Evolutionary conservation across 2,888 invertebrate species (phyloP).

Genomic region (Capitulum mitella): DNA sequence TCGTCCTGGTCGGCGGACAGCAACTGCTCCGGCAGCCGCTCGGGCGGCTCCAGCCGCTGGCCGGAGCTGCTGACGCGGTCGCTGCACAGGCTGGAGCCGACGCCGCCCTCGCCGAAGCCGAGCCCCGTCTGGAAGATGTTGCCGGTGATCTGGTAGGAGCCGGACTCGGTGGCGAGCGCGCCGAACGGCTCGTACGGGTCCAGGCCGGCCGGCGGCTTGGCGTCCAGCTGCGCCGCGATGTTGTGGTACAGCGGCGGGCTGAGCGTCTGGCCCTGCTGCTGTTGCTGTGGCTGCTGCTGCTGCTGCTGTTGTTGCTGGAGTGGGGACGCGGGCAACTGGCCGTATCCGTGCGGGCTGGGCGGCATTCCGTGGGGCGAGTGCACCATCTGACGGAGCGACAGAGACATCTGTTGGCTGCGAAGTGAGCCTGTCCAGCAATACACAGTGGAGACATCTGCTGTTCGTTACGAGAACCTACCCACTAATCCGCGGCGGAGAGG

Average conservation of each 20-base stretch:
- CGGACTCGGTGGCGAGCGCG: neutral
- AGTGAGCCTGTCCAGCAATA: too few species aligned
- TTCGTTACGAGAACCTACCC: too few species aligned
- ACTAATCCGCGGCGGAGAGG: too few species aligned
- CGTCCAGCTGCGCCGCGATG: neutral
- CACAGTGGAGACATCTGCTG: too few species aligned
- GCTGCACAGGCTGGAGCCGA: constrained; percentile 6
- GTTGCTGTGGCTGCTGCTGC: neutral
- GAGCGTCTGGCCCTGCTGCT: neutral
- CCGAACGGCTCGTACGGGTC: neutral
- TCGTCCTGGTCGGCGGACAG: neutral
- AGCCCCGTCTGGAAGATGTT: constrained; percentile 15
- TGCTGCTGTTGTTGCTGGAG: neutral
- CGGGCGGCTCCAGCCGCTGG: neutral
- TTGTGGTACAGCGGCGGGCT: neutral
- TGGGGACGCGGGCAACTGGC: neutral
- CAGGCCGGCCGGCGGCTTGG: neutral
- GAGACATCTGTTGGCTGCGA: too few species aligned
- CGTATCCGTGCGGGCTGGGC: neutral
- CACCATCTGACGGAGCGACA: neutral
- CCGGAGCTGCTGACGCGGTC: constrained; percentile 2
- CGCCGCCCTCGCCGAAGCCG: neutral
- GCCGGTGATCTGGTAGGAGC: neutral
- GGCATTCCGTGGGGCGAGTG: neutral
- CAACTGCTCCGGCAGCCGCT: neutral